These are phyloP conservation scores for Todiramphus saurophagus DNA, from an alignment of 2,113 vertebrate genomes.

Conservation along the genomic window DNA sequence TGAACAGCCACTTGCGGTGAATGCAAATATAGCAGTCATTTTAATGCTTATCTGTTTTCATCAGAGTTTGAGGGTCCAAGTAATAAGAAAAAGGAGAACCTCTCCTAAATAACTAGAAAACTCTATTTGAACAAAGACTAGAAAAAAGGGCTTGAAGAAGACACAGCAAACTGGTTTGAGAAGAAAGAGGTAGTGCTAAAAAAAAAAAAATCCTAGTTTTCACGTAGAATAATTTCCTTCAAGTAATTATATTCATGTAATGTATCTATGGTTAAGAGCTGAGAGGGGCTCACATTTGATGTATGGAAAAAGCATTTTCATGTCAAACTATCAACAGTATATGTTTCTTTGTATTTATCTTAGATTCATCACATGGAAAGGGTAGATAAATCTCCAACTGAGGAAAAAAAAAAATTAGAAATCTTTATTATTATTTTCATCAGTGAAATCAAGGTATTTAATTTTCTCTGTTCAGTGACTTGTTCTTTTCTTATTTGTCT, in stretches of 20 bases:
- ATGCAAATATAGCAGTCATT: not conserved
- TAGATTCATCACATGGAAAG: not conserved
- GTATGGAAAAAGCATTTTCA: not conserved
- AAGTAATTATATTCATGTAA: not conserved
- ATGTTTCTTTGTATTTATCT: not conserved
- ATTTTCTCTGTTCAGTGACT: not conserved
- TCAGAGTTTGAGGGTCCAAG: not conserved
- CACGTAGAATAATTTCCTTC: not conserved
- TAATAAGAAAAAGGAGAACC: not conserved
- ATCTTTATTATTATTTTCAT: not conserved
- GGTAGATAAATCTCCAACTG: not conserved
- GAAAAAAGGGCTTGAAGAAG: not conserved
- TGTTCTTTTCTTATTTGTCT: not conserved
- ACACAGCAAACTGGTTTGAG: not conserved
- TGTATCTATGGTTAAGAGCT: not conserved
- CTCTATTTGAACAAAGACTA: not conserved
- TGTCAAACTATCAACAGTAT: not conserved
- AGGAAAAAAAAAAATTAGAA: not conserved
- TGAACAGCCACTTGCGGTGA: not conserved
- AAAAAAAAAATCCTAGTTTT: not conserved
- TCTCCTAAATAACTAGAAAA: not conserved
- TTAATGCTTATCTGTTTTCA: not conserved
- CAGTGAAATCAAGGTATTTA: not conserved
- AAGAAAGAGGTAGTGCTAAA: not conserved
- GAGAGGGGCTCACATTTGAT: not conserved